A percentile compares a stretch with the other conserved stretches of the same genome.
Conservation (phyloP, 2,113 vertebrate genomes). For the Gambusia affinis region DNA sequence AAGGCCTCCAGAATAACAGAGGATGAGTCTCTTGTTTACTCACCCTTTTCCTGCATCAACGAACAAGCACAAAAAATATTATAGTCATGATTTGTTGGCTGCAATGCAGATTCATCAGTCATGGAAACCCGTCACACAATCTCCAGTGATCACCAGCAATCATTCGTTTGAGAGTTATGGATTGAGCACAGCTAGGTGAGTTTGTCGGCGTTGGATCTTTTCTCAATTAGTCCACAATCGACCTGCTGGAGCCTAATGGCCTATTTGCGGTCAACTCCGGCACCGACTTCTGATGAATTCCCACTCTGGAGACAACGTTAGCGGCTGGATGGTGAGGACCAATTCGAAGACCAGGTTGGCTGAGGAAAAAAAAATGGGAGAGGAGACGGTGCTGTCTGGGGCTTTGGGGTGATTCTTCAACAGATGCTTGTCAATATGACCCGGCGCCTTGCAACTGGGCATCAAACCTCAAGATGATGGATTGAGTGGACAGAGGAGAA, state of each 20-base stretch:
- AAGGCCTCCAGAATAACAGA: conserved; percentile 16
- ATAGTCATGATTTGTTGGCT: conserved; percentile 24
- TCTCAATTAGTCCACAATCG: conserved; percentile 73
- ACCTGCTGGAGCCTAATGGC: conserved; percentile 65
- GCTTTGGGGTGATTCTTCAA: conserved; percentile 51
- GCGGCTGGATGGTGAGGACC: conserved; percentile 23
- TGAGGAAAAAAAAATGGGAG: conserved; percentile 23
- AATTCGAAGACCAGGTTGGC: conserved; percentile 47
- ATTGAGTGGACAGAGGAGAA: conserved; percentile 17
- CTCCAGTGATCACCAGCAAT: conserved; percentile 41
- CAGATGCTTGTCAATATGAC: conserved; percentile 52
- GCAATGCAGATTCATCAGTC: conserved; percentile 38
- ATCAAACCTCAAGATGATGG: conserved; percentile 43
- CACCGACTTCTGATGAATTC: conserved; percentile 58
- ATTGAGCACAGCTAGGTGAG: conserved; percentile 20
- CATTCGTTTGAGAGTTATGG: conserved; percentile 43
- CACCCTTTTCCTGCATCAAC: conserved; percentile 15
- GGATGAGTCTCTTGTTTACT: conserved; percentile 29
- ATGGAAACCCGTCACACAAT: conserved; percentile 35
- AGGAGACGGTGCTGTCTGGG: not conserved
- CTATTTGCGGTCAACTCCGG: conserved; percentile 41
- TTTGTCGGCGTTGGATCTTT: conserved; percentile 30
- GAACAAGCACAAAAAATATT: conserved; percentile 6
- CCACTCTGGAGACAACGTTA: conserved; percentile 30
- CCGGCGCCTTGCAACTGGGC: conserved; percentile 3